Base-by-base conservation (phyloP, 2,797 vertebrate species). In the Notolepis coatsorum region DNA sequence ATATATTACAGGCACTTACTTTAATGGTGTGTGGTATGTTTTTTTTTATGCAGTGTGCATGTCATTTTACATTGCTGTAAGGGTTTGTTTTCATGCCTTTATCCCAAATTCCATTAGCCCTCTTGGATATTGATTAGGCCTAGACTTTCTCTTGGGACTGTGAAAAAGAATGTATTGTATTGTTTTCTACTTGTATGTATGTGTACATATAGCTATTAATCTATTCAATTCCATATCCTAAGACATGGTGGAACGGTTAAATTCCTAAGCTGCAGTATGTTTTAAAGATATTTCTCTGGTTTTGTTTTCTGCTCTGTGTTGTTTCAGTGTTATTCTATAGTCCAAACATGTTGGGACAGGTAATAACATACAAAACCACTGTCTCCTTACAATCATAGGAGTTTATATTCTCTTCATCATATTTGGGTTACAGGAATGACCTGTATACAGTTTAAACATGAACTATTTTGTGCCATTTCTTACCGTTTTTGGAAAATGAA, bases 161-260 rank as follows among this genome's bases (percentile, higher is more conserved):
- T 89, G 85, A 89, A 87, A 71, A 79, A 81, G 84, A 89, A 88
- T 91, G 87, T 89, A 62, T 80, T 79, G 47, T 61, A 63, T 47
- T n/a, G 28, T 79, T 86, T 82, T 73, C 33, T 79, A 64, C 30
- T 10, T 71, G 18, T 65, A 46, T 63, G 49, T 58, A 47, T 72
- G 71, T 89, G 77, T 84, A 84, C 71, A 83, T 80, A 85, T 82
- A 50, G 46, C 62, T 69, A 72, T 70, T 68, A 65, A 73, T 74
- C 47, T 75, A 73, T 77, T 60, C 9, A 81, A 76, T 74, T 64
- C 41, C 35, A 57, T 28, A 52, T 65, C 71, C 73, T 60, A 5
- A 46, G 68, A 72, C 4, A 25, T 63, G 57, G 21, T 54, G 57
- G 37, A 53, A 47, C 60, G 52, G 61, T 71, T 69, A 46, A 33